phyloP scores from a whole-genome alignment of 2,797 vertebrate genomes.

The Lutjanus campechanus region DNA sequence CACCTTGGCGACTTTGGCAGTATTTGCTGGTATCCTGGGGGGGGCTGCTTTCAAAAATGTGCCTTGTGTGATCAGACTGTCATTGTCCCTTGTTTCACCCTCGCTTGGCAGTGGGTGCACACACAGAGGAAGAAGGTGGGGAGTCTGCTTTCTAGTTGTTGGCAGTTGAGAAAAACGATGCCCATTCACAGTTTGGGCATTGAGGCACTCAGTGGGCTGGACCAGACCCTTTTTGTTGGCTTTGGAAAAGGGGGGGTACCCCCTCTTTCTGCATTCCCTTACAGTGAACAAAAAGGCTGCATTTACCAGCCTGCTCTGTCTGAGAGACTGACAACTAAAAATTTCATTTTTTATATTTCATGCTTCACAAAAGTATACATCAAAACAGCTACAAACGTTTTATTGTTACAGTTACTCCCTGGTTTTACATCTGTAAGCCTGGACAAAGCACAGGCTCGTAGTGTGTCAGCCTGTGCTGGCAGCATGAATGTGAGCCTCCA shows the following conservation, averaged over 20 bases:
- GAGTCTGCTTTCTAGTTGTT: constrained; percentile 73
- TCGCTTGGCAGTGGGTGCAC: constrained; percentile 64
- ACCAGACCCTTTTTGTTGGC: constrained; percentile 55
- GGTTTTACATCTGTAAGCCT: constrained; percentile 44
- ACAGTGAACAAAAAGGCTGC: constrained; percentile 27
- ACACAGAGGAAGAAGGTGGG: constrained; percentile 63
- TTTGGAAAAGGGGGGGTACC: constrained; percentile 37
- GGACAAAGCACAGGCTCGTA: constrained; percentile 40
- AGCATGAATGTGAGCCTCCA: constrained; percentile 54
- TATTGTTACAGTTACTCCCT: constrained; percentile 21
- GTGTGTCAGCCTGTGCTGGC: constrained; percentile 56
- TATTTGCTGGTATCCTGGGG: constrained; percentile 32
- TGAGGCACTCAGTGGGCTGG: constrained; percentile 53
- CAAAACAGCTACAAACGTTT: constrained; percentile 2
- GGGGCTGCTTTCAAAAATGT: constrained; percentile 66
- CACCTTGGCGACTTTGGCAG: constrained; percentile 46
- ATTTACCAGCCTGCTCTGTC: constrained; percentile 33
- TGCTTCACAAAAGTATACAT: constrained; percentile 28
- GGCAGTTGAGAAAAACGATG: constrained; percentile 72
- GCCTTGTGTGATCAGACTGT: constrained; percentile 66
- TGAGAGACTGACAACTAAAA: background rate
- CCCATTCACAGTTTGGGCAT: constrained; percentile 69
- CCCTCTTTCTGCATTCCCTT: constrained; percentile 55
- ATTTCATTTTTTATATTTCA: constrained; percentile 3
- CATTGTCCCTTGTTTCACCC: constrained; percentile 70